Evolutionary conservation across 30 jellyfish, hydroid and myxozoan genomes (phyloP), one percentile per base, ranked within the genome.

Genomic region (Mastigias papua): DNA sequence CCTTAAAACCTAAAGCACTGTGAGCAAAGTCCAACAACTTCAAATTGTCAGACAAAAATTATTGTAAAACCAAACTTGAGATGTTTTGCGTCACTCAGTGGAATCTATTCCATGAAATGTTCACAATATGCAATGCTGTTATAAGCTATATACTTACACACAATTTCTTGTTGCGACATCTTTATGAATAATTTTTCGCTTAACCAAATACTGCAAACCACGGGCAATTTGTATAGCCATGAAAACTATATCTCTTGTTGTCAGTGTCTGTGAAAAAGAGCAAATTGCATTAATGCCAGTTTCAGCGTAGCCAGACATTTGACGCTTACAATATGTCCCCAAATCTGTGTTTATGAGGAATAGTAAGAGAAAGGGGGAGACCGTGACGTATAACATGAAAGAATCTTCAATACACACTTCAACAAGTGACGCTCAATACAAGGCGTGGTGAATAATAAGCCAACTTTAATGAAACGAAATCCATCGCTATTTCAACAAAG

Each of bases 141-240:
- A 69, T 69, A 30, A 8, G 29, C 16, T 28, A 63, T 20, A 63
- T 26, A 85, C 97, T 76, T 78, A 94, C 98, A 94, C 98, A 70
- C 98, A 94, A 37, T 94, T 94, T 73, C 98, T 89, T 15, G 98
- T 89, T 28, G 98, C 98, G 26, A 94, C 97, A 78, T 94, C 98
- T 71, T 74, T 84, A 30, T 94, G 98, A 54, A 94, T 60, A 26
- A 89, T 68, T 28, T 90, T 82, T 50, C 98, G 77, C 67, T 86
- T 89, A 15, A 81, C 87, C 63, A 94, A 65, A 73, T 94, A 94
- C 68, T 89, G 96, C 67, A 94, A 62, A 46, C 98, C 98, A 71
- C 98, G 97, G 21, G 98, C 98, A 32, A 94, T 79, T 80, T 94
- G 98, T 75, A 89, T 78, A 7, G 98, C 96, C 97, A 94, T 94